Evolutionary conservation across 2,113 vertebrate species (phyloP), one percentile per base, ranked within the genome.

Genomic region (Cyrtonyx montezumae): DNA sequence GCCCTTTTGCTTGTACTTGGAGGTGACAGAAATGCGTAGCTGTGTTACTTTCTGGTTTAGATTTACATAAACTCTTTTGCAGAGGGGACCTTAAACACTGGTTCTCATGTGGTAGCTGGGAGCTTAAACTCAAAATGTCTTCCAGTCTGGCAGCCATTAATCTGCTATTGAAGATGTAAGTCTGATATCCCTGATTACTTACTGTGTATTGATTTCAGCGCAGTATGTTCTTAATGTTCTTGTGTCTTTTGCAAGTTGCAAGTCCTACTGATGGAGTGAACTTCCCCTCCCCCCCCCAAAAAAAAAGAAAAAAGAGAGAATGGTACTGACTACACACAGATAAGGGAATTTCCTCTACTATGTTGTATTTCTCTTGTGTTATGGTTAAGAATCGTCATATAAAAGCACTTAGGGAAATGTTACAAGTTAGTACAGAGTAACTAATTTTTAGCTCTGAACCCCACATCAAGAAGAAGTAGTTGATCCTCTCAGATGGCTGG

Each of bases 1-100:
- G 82, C 45, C 74, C 79, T 93, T 82, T 70, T 95, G 66, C 91
- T 97, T 63, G 51, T 91, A 90, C 76, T 95, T 91, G 79, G 87
- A 86, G 69, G 78, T 71, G 90, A 43, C 62, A 88, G 34, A 84
- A 81, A 48, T 43, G 28, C 8, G 10, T 55, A 74, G 49, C 59
- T 66, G 25, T 55, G 42, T 49, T 86, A 25, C 23, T 65, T 85
- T 81, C 75, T 23, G 53, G 9, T 3, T 84, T 75, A 74, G 61
- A 70, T 87, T 71, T 88, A 32, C 46, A 13, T 85, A 67, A 71
- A 48, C 59, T 28, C 32, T 61, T 49, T 87, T 28, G 49, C 74
- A n/a, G 19, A 48, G 15, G 11, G 7, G 8, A 63, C 37, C 17
- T 75, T 67, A 37, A 3, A 9, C 6, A 3, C 40, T 59, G 14